Evolutionary conservation across 2,888 invertebrate genomes (phyloP).

Genomic region (Mellilla xanthometata): DNA sequence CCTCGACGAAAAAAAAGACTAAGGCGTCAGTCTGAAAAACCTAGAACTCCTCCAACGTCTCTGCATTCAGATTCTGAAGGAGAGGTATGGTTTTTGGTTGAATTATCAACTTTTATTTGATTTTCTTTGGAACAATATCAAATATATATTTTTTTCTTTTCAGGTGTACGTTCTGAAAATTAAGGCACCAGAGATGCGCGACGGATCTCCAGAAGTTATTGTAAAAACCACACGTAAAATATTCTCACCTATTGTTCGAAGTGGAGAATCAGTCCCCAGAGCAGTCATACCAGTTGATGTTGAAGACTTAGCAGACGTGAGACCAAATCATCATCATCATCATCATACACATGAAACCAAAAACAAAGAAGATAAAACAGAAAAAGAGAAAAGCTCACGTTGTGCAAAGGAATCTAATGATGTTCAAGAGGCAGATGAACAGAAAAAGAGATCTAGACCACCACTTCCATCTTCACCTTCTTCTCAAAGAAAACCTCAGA

Average conservation of each 20-base stretch:
- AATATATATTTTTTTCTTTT: constrained; percentile 26
- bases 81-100: constrained; percentile 50
- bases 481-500: constrained; percentile 75
- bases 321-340: constrained; percentile 46
- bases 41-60: constrained; percentile 69
- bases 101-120: not conserved
- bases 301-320: constrained; percentile 65
- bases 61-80: constrained; percentile 74
- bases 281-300: constrained; percentile 74
- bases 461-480: constrained; percentile 84
- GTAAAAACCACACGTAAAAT: constrained; percentile 91
- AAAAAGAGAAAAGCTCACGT: constrained; percentile 45
- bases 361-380: constrained; percentile 38
- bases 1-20: constrained; percentile 72
- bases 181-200: constrained; percentile 63
- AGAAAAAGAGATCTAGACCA: constrained; percentile 66
- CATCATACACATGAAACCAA: constrained; percentile 25
- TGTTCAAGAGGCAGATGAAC: constrained; percentile 61
- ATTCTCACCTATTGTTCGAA: constrained; percentile 87
- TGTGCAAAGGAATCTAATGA: constrained; percentile 63
- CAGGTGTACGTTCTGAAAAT: constrained; percentile 73
- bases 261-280: constrained; percentile 75
- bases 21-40: constrained; percentile 68
- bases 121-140: too few relatives aligned
- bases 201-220: constrained; percentile 85